Conservation (phyloP, 1,140 invertebrate species). For the Melitaea cinxia region DNA sequence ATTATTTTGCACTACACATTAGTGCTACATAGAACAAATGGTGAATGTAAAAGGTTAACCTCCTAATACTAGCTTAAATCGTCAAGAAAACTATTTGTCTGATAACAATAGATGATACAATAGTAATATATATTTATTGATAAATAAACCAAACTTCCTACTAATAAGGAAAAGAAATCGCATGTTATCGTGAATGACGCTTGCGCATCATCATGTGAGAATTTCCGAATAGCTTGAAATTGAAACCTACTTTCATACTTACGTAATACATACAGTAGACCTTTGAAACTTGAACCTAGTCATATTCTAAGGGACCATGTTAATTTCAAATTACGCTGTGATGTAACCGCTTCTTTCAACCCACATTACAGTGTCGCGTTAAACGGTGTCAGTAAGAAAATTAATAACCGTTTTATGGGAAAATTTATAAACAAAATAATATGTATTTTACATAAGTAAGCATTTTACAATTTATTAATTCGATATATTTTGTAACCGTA, state of each 20-base stretch:
- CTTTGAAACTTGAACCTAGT: neutral
- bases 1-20: no score
- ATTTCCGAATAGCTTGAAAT: neutral
- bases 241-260: neutral
- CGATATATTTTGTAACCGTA: no score
- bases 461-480: no score
- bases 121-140: no score
- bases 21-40: no score
- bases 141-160: no score
- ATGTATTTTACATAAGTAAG: no score
- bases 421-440: neutral
- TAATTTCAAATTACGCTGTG: neutral
- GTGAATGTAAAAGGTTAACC: no score
- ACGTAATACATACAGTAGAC: neutral
- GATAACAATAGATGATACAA: no score
- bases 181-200: neutral
- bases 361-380: conserved; percentile 12
- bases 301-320: neutral
- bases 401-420: conserved; percentile 8
- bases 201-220: neutral
- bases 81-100: no score
- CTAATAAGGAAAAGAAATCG: neutral
- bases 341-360: neutral
- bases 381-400: conserved; percentile 8
- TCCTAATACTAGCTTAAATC: no score